Evolutionary conservation across 2,113 vertebrate genomes (phyloP).

Genomic region (Burhinus bistriatus): DNA sequence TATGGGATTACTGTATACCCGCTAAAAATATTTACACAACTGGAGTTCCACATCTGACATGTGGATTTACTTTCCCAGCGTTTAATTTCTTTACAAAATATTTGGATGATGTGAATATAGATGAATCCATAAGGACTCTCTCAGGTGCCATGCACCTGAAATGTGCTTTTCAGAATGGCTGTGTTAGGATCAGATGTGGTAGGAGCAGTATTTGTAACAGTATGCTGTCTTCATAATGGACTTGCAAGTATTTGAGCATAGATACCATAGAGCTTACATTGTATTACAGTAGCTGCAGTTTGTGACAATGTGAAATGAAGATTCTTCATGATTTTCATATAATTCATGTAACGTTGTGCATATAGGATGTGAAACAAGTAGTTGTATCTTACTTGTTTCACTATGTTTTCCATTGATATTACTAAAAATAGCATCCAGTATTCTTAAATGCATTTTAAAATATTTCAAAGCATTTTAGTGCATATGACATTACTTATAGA

Average conservation of each 20-base stretch:
- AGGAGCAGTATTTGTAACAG: background rate
- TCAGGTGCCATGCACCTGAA: background rate
- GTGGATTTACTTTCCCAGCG: background rate
- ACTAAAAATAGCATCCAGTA: background rate
- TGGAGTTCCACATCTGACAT: background rate
- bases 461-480: background rate
- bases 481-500: background rate
- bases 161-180: background rate
- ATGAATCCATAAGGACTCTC: background rate
- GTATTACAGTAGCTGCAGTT: background rate
- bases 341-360: background rate
- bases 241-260: background rate
- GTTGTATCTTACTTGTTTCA: conserved; percentile 42
- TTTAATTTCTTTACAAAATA: background rate
- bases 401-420: conserved; percentile 22
- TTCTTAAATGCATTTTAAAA: background rate
- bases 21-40: background rate
- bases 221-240: background rate
- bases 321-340: background rate
- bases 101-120: background rate
- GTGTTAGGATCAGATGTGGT: background rate
- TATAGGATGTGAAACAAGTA: background rate
- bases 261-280: background rate
- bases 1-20: background rate
- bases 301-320: background rate